phyloP scores from a whole-genome alignment of 2,113 vertebrate genomes.

The Phoenicopterus ruber region DNA sequence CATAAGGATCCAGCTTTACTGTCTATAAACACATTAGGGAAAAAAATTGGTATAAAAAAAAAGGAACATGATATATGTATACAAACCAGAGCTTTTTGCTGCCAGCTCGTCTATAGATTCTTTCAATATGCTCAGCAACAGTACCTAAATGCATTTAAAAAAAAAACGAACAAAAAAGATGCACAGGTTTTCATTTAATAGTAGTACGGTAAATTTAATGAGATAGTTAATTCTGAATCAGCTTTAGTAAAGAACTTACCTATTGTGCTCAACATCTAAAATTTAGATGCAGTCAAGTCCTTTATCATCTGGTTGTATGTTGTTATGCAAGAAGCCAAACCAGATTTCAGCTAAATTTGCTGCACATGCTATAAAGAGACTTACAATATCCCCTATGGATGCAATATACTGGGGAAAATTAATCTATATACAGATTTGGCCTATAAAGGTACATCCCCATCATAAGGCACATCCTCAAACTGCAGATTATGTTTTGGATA shows the following conservation, averaged over 20 bases:
- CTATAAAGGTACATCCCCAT: not conserved
- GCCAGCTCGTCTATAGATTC: conserved; percentile 92
- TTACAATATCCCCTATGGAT: not conserved
- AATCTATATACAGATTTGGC: not conserved
- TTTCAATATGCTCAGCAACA: conserved; percentile 88
- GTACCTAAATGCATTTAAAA: conserved; percentile 75
- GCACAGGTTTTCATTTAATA: not conserved
- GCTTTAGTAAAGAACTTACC: not conserved
- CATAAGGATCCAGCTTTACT: not conserved
- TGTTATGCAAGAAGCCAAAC: not conserved
- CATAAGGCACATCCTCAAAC: not conserved
- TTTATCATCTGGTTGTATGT: not conserved
- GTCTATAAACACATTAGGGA: not conserved
- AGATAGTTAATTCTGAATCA: not conserved
- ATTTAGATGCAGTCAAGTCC: not conserved
- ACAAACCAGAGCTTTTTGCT: conserved; percentile 97
- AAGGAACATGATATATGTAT: not conserved
- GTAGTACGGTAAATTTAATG: not conserved
- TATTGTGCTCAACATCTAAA: not conserved
- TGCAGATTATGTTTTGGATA: not conserved
- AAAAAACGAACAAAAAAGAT: not conserved
- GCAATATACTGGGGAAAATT: not conserved
- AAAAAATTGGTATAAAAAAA: not conserved
- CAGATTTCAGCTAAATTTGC: not conserved
- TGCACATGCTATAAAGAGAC: not conserved